A percentile compares a stretch with the other conserved stretches of the same genome.
phyloP scores from a whole-genome alignment of 2,797 vertebrate genomes.

The Coreius guichenoti region DNA sequence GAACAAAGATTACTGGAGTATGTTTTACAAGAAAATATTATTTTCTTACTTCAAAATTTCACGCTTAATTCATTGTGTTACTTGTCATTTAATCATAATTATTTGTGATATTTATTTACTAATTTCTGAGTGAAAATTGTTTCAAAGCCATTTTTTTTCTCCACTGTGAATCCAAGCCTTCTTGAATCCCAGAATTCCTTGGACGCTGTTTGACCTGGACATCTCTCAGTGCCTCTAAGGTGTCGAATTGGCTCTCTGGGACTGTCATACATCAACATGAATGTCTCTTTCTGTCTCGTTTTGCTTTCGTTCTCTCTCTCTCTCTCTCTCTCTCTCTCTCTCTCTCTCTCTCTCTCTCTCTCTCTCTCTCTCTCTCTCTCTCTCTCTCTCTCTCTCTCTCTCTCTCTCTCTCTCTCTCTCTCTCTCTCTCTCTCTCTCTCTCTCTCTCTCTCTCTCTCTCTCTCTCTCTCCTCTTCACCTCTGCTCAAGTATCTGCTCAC shows the following conservation, averaged over 20 bases:
- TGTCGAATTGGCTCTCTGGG: conserved; percentile 32
- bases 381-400: neutral
- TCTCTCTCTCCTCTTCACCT: neutral
- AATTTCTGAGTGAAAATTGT: neutral
- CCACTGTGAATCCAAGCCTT: neutral
- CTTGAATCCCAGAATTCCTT: neutral
- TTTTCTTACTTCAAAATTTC: too few species aligned
- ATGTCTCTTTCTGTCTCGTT: conserved; percentile 25
- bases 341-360: conserved; percentile 32
- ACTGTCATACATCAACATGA: conserved; percentile 49
- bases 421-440: conserved; percentile 34
- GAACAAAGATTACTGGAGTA: too few species aligned
- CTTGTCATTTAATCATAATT: too few species aligned
- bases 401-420: neutral
- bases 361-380: conserved; percentile 32
- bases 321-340: conserved; percentile 27
- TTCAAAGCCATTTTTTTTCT: neutral
- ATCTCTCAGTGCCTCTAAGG: conserved; percentile 25
- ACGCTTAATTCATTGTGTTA: too few species aligned
- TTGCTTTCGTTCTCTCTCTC: neutral
- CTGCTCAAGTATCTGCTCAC: conserved; percentile 51
- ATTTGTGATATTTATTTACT: neutral
- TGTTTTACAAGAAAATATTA: too few species aligned
- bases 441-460: conserved; percentile 39
- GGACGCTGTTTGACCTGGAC: conserved; percentile 34